phyloP scores from a whole-genome alignment of 2,888 invertebrate species.

The Gibbula magus region DNA sequence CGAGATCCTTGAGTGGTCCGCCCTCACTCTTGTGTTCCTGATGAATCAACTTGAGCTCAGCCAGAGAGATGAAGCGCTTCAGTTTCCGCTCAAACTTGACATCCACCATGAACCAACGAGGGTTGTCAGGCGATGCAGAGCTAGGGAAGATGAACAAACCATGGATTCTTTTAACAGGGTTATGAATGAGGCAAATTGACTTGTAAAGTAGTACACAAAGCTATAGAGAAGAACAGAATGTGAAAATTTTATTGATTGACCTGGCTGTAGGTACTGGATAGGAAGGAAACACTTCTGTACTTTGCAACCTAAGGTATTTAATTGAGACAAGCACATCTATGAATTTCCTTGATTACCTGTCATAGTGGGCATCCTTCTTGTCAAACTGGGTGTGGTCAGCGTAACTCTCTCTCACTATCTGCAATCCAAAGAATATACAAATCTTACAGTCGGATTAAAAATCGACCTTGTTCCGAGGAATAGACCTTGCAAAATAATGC shows the following conservation, averaged over 20 bases:
- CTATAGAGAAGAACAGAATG: no score
- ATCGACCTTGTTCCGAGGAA: no score
- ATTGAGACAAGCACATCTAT: neutral
- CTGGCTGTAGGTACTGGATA: no score
- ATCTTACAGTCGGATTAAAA: no score
- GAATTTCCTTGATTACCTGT: slow-evolving; percentile 55
- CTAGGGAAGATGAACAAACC: slow-evolving; percentile 36
- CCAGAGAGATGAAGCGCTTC: slow-evolving; percentile 68
- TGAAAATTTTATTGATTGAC: no score
- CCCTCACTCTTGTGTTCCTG: slow-evolving; percentile 65
- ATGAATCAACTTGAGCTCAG: slow-evolving; percentile 68
- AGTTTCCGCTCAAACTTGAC: slow-evolving; percentile 70
- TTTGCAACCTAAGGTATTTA: neutral
- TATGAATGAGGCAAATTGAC: no score
- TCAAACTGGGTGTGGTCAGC: slow-evolving; percentile 75
- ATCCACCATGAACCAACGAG: slow-evolving; percentile 74
- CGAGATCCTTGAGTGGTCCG: slow-evolving; percentile 69
- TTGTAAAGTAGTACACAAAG: no score
- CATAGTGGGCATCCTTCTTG: slow-evolving; percentile 70
- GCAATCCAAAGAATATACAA: slow-evolving; percentile 13
- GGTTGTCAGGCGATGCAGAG: slow-evolving; percentile 57
- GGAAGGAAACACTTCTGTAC: neutral
- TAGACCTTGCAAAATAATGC: no score
- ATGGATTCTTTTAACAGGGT: no score
- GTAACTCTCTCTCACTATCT: slow-evolving; percentile 73